phyloP scores from a whole-genome alignment of 2,113 vertebrate genomes.

The Chloropsis hardwickii region DNA sequence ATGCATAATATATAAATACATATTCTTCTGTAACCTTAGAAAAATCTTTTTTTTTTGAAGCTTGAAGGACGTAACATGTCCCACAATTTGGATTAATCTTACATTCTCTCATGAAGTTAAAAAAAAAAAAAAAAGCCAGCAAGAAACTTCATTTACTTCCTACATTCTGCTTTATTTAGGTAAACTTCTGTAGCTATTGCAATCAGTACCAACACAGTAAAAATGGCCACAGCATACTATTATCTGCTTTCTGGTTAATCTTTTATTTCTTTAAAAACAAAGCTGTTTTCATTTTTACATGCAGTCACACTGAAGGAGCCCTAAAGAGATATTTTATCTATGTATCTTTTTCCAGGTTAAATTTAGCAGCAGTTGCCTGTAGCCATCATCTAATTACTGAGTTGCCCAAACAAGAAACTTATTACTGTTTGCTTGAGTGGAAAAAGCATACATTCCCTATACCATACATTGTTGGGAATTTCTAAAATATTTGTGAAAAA shows the following conservation, averaged over 20 bases:
- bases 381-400: constrained; percentile 55
- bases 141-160: not conserved
- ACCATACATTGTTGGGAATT: not conserved
- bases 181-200: not conserved
- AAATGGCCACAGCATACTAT: not conserved
- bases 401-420: constrained; percentile 36
- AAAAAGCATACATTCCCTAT: not conserved
- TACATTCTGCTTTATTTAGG: not conserved
- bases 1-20: not conserved
- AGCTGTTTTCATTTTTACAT: not conserved
- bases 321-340: constrained; percentile 9
- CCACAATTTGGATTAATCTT: not conserved
- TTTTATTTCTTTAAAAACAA: not conserved
- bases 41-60: not conserved
- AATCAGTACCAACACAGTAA: not conserved
- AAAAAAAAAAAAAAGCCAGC: not conserved
- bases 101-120: not conserved
- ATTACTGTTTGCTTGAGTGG: not conserved
- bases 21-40: not conserved
- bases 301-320: not conserved
- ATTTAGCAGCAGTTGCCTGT: constrained; percentile 44
- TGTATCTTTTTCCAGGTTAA: constrained; percentile 53
- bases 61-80: not conserved
- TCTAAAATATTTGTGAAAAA: not conserved
- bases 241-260: not conserved